Conservation (phyloP, 2,797 vertebrate genomes). For the Schizothorax lantsangensis region DNA sequence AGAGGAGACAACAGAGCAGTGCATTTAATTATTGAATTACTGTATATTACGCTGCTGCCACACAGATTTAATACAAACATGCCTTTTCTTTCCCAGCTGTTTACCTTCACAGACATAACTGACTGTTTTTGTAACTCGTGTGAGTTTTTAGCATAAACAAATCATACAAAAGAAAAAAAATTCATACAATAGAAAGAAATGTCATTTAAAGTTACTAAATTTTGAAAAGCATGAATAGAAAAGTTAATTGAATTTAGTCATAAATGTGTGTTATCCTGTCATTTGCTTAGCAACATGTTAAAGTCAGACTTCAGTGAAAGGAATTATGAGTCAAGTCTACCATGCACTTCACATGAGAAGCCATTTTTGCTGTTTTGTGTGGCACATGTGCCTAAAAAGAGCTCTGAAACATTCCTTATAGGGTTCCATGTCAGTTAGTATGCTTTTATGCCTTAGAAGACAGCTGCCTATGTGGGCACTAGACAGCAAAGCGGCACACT, state of each 20-base stretch:
- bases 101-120: too few relatives aligned
- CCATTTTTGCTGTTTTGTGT: not conserved
- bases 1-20: too few relatives aligned
- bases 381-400: not conserved
- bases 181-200: not conserved
- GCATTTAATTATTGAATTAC: too few relatives aligned
- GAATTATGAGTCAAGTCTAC: not conserved
- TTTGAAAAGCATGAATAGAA: not conserved
- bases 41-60: too few relatives aligned
- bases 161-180: not conserved
- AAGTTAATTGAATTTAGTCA: not conserved
- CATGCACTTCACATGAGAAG: not conserved
- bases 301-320: not conserved
- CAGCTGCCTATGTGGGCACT: not conserved
- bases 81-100: too few relatives aligned
- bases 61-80: too few relatives aligned
- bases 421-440: not conserved
- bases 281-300: not conserved
- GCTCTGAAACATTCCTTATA: not conserved
- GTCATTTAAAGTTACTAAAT: not conserved
- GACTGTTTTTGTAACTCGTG: too few relatives aligned
- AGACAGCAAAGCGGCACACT: not conserved
- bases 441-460: not conserved
- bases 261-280: not conserved
- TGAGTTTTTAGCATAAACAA: too few relatives aligned